Evolutionary conservation across 2,113 vertebrate genomes (phyloP), one percentile per base, ranked within the genome.

Genomic region (Colius striatus): DNA sequence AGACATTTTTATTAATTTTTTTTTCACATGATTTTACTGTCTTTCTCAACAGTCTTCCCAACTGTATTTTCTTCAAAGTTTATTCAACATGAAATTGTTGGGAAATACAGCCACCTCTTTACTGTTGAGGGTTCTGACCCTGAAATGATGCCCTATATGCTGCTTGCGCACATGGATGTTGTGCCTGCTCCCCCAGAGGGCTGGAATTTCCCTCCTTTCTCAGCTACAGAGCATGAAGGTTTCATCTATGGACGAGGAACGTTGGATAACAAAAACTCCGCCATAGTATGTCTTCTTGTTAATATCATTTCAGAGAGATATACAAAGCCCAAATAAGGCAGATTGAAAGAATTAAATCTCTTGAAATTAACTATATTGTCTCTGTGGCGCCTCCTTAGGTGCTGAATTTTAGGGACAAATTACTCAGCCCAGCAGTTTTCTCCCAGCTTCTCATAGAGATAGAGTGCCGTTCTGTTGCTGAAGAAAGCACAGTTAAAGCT

Each of bases 231-330:
- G 91, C 97, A 95, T 7, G 96, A 98, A 80, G 99, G 98, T n/a
- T 99, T 99, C 96, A 99, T 99, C 96, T 98, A 99, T 3, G 99
- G 99, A 29, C 98, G 99, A 96, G 99, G 99, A 91, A 97, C 99
- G 2, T 96, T 99, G 61, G 99, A 99, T 85, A 98, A 99, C 98
- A 99, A 99, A 95, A 97, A 98, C 92, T 95, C 97, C 68, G 72
- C 99, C 77, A 98, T 99, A 98, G 99, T 99, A 97, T 38, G 97
- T 95, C 32, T 0, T 66, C 63, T 41, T 11, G 78, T 84, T 81
- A 32, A 92, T 15, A 32, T 9, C 9, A 11, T 77, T 60, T 70
- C 45, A 13, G 73, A 74, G 36, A 30, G 16, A 25, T 4, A 25
- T 4, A 4, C 48, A 50, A 17, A 55, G 36, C 36, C 48, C 66